Evolutionary conservation across 2,888 invertebrate species (phyloP).

Genomic region (Apamea monoglypha): DNA sequence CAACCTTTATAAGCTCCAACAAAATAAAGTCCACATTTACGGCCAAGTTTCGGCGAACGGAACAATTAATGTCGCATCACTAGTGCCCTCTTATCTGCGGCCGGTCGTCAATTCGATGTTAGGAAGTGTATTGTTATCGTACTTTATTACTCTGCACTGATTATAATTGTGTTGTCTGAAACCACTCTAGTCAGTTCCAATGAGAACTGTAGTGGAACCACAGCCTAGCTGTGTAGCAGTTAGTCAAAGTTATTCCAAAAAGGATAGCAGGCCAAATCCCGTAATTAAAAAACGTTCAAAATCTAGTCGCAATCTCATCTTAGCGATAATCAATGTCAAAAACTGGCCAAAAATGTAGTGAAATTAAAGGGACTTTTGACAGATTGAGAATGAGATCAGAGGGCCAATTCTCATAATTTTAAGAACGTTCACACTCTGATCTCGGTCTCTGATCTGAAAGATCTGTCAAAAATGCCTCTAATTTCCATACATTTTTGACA

Average conservation of each 20-base stretch:
- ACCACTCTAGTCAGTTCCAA: constrained; percentile 11
- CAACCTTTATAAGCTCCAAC: background rate
- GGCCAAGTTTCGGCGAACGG: constrained; percentile 56
- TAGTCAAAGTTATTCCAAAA: background rate
- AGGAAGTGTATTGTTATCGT: constrained; percentile 73
- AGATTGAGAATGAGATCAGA: background rate
- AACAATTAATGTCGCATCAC: constrained; percentile 61
- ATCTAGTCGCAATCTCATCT: background rate
- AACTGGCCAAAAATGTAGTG: background rate
- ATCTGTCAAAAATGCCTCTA: too few relatives aligned
- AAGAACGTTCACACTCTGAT: too few relatives aligned
- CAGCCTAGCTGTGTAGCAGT: constrained; percentile 20
- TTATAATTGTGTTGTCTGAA: constrained; percentile 60
- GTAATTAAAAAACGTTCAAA: background rate
- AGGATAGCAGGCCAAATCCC: background rate
- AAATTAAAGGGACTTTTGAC: background rate
- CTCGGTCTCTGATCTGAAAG: too few relatives aligned
- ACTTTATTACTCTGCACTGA: constrained; percentile 75
- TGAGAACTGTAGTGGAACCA: constrained; percentile 36
- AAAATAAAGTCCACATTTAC: background rate
- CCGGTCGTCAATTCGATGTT: constrained; percentile 72
- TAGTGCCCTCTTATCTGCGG: constrained; percentile 66
- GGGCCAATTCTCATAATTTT: too few relatives aligned
- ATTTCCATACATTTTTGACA: too few relatives aligned
- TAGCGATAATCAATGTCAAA: background rate